A percentile compares a stretch with the other conserved stretches of the same genome.
Evolutionary conservation across 2,797 vertebrate genomes (phyloP).

Genomic region (Lepilemur septentrionalis): DNA sequence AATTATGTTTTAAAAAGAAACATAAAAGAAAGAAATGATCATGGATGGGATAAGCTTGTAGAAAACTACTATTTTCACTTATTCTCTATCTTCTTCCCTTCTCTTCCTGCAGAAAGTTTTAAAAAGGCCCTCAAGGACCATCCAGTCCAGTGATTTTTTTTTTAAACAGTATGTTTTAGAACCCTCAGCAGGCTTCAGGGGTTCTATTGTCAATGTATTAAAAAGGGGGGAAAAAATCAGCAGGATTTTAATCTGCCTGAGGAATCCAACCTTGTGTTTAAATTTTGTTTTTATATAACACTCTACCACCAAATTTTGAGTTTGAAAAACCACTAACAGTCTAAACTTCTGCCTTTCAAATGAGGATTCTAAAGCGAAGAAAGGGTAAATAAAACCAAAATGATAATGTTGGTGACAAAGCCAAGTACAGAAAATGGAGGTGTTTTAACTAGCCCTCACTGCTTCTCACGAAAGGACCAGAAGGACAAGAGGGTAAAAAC

Average conservation of each 20-base stretch:
- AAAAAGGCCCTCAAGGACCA: background rate
- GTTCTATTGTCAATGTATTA: background rate
- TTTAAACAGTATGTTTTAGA: background rate
- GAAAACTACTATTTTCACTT: background rate
- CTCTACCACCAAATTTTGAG: background rate
- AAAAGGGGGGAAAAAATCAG: background rate
- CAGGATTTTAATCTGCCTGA: background rate
- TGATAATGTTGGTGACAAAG: background rate
- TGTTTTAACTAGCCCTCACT: background rate
- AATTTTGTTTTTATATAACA: conserved; percentile 2
- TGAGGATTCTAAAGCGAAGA: background rate
- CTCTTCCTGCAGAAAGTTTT: background rate
- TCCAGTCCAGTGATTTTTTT: background rate
- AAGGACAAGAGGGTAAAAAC: background rate
- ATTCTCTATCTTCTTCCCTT: background rate
- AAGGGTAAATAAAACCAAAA: background rate
- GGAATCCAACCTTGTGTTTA: background rate
- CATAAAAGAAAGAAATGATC: background rate
- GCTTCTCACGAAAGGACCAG: background rate
- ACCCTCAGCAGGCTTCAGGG: background rate
- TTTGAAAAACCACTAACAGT: background rate
- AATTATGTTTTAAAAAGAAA: conserved; percentile 5
- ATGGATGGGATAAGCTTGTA: background rate
- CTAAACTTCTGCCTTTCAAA: background rate
- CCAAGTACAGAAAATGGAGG: background rate